These are phyloP conservation scores for Chaetoderma sp. DNA, from an alignment of 2,888 invertebrate species.

Conservation along the genomic window DNA sequence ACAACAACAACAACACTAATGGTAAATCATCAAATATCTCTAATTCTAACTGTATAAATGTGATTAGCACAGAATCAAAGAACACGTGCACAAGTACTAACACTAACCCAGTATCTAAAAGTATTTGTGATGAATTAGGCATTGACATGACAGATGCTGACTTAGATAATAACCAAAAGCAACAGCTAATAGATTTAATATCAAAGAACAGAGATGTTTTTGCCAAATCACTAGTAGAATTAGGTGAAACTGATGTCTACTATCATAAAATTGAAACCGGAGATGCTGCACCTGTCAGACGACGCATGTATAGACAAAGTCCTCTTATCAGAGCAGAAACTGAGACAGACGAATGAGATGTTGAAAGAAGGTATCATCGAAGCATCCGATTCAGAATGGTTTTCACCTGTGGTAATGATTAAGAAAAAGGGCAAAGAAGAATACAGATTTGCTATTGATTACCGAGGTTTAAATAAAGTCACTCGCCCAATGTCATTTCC, in stretches of 20 bases:
- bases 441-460: conserved; percentile 33
- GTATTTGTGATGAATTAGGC: no score
- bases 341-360: conserved; percentile 35
- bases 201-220: conserved; percentile 4
- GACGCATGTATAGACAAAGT: conserved; percentile 8
- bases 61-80: no score
- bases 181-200: no score
- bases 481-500: conserved; percentile 32
- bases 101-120: no score
- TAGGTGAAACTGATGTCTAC: conserved; percentile 8
- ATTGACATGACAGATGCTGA: no score
- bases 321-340: conserved; percentile 30
- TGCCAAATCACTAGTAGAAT: not conserved
- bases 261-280: conserved; percentile 36
- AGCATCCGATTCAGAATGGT: conserved; percentile 32
- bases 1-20: no score
- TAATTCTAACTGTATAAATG: no score
- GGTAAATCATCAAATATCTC: no score
- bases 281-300: not conserved
- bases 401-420: conserved; percentile 33
- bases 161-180: no score
- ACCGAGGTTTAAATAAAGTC: conserved; percentile 28
- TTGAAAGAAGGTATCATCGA: conserved; percentile 21
- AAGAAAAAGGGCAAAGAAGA: conserved; percentile 31
- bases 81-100: no score